Base-by-base conservation (phyloP, 2,797 vertebrate species). In the Gallinago nigripennis region DNA sequence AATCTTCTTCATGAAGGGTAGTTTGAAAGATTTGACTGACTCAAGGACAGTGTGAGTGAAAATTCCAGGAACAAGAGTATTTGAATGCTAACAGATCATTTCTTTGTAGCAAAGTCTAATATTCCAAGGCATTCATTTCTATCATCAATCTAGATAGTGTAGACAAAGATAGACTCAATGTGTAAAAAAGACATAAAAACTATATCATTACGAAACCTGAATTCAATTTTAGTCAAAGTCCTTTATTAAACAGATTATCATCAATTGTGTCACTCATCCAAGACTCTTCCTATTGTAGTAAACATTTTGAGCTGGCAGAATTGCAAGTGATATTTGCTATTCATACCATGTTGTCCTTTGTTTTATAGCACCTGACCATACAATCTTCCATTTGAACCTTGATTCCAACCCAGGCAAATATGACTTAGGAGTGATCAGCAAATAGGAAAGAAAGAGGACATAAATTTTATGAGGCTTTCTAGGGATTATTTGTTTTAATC, bases 221-320 rank as follows among this genome's bases (percentile, higher is more conserved):
- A 88, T 71, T 82, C 82, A 93, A 61, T 95, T 88, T 92, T 54
- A 88, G 84, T 76, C 30, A 8, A 93, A 95, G 77, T 84, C 80
- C 82, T 93, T 95, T 94, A 95, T 97, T 97, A 92, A 95, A 72
- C 35, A 94, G 95, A 93, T 97, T 95, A 92, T 50, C 54, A 95
- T 92, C 89, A 93, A 81, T 41, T 70, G 30, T 92, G 81, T 83
- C 92, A 90, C 73, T 93, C 89, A 88, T 84, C 66, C 61, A 81
- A 80, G 57, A 53, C 63, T 86, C 31, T 69, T 77, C 64, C 16
- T 82, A 64, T 6, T 61, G 35, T 61, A 92, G 79, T 31, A 93
- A 89, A 88, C 19, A 82, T 65, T 90, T 70, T 0, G 3, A 78
- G 37, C 68, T 83, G 75, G 50, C 70, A 95, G 78, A 92, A 70